Evolutionary conservation across 2,888 invertebrate species (phyloP).

Genomic region (Coremacera marginata): DNA sequence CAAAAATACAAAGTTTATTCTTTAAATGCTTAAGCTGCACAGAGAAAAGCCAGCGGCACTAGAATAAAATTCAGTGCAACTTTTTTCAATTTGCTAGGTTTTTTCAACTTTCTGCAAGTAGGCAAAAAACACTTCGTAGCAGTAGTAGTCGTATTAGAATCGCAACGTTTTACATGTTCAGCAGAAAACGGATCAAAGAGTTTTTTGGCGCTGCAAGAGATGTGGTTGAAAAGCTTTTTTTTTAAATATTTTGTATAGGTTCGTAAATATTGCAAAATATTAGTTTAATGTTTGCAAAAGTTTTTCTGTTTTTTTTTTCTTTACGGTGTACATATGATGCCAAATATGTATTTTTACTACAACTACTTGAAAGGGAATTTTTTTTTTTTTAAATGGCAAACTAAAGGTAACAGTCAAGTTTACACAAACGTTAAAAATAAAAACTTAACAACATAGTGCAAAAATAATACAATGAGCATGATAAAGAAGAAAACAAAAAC

Average conservation of each 20-base stretch:
- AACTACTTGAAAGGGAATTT: background rate
- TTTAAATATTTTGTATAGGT: background rate
- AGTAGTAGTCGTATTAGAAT: background rate
- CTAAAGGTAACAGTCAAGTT: background rate
- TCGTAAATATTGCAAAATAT: background rate
- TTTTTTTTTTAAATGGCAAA: background rate
- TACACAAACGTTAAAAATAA: background rate
- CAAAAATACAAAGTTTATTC: slow-evolving; percentile 2
- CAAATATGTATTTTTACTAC: background rate
- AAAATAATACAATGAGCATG: background rate
- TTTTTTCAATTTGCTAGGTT: slow-evolving; percentile 73
- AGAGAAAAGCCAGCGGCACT: slow-evolving; percentile 83
- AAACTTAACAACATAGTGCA: background rate
- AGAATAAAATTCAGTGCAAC: slow-evolving; percentile 81
- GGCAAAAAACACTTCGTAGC: background rate
- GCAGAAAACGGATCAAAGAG: background rate
- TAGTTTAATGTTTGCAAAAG: background rate
- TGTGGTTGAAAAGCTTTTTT: background rate
- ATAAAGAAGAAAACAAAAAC: background rate
- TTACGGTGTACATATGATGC: background rate
- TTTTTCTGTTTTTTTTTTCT: background rate
- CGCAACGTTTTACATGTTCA: background rate
- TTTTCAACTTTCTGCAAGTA: background rate
- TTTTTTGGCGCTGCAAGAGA: slow-evolving; percentile 20
- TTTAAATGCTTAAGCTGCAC: slow-evolving; percentile 72